Evolutionary conservation across 2,888 invertebrate species (phyloP).

Genomic region (Nycteola revayana): DNA sequence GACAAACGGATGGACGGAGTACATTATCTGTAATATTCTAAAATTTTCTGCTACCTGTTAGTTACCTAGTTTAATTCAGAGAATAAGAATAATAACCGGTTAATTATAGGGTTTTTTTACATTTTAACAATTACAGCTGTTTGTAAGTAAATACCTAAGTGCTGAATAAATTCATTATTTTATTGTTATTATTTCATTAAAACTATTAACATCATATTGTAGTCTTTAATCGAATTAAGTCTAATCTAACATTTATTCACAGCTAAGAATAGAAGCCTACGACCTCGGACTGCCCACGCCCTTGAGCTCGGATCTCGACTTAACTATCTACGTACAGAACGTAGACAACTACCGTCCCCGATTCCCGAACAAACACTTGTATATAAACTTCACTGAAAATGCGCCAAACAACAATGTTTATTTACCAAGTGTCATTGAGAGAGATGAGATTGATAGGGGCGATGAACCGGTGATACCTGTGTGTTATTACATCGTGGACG

Average conservation of each 20-base stretch:
- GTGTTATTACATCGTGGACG: conserved; percentile 96
- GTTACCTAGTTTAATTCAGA: too few relatives aligned
- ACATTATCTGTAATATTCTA: too few relatives aligned
- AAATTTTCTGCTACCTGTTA: too few relatives aligned
- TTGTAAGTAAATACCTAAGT: too few relatives aligned
- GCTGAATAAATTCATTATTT: too few relatives aligned
- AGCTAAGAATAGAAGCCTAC: conserved; percentile 95
- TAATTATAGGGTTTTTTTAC: too few relatives aligned
- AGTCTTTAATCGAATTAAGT: background rate
- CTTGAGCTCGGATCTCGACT: conserved; percentile 92
- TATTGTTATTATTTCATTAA: too few relatives aligned
- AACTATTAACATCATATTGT: too few relatives aligned
- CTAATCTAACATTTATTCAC: conserved; percentile 18
- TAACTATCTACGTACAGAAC: conserved; percentile 93
- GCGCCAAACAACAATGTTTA: conserved; percentile 82
- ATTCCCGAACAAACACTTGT: conserved; percentile 87
- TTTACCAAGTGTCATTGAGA: conserved; percentile 91
- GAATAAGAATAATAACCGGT: too few relatives aligned
- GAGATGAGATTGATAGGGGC: conserved; percentile 92
- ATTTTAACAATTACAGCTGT: too few relatives aligned
- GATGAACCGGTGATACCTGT: conserved; percentile 91
- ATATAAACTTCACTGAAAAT: conserved; percentile 88
- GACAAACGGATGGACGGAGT: too few relatives aligned
- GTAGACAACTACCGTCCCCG: conserved; percentile 95
- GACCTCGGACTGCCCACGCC: conserved; percentile 94